Evolutionary conservation across 2,113 vertebrate genomes (phyloP).

Genomic region (Clarias gariepinus): DNA sequence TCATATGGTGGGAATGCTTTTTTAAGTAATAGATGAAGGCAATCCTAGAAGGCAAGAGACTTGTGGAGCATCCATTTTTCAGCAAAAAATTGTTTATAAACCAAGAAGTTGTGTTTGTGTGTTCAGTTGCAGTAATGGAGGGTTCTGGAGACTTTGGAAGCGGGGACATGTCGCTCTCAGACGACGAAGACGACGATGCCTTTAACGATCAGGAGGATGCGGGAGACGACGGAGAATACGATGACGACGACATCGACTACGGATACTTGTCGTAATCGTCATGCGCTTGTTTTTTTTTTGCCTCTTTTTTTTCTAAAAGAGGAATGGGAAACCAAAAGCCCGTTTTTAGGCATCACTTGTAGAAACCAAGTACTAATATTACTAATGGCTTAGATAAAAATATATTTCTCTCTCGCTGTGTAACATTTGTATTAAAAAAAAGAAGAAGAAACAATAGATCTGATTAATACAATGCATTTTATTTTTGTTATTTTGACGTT

Average conservation of each 20-base stretch:
- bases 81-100: background rate
- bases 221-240: conserved; percentile 86
- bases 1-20: background rate
- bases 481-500: conserved; percentile 56
- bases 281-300: background rate
- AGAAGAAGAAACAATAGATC: conserved; percentile 66
- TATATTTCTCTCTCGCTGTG: conserved; percentile 67
- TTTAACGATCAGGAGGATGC: conserved; percentile 83
- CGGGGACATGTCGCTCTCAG: conserved; percentile 84
- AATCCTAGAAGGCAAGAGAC: background rate
- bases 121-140: conserved; percentile 79
- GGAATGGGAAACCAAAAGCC: conserved; percentile 63
- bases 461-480: conserved; percentile 64
- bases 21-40: background rate
- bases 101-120: background rate
- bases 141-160: conserved; percentile 92
- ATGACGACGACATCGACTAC: conserved; percentile 78
- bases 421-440: conserved; percentile 84
- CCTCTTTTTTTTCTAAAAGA: conserved; percentile 7
- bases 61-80: background rate
- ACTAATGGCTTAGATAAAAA: conserved; percentile 76
- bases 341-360: conserved; percentile 79
- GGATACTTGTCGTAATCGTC: conserved; percentile 81
- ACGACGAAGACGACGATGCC: conserved; percentile 77
- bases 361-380: conserved; percentile 67